A percentile compares a stretch with the other conserved stretches of the same genome.
phyloP scores from a whole-genome alignment of 2,797 vertebrate species.

The Antennarius maculatus region DNA sequence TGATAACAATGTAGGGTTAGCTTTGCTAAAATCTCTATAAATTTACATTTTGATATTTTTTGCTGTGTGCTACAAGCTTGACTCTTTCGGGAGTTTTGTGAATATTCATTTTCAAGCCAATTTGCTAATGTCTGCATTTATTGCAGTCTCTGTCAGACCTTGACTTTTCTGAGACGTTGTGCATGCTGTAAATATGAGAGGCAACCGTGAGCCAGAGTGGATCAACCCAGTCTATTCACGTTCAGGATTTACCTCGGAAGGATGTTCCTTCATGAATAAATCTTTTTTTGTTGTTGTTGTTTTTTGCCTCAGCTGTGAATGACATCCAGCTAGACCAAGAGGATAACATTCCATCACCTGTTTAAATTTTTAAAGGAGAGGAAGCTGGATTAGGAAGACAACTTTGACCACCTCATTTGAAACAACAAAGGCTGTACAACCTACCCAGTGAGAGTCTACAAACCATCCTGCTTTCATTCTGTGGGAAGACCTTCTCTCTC shows the following conservation, averaged over 20 bases:
- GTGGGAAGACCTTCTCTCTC: constrained; percentile 1
- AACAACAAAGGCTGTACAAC: constrained; percentile 10
- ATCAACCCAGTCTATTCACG: constrained; percentile 16
- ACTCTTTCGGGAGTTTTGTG: constrained; percentile 1
- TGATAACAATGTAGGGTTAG: neutral
- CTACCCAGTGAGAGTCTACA: neutral
- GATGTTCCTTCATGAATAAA: constrained; percentile 31
- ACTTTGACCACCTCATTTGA: constrained; percentile 9
- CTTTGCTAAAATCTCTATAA: constrained; percentile 1
- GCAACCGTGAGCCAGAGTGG: constrained; percentile 9
- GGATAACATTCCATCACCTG: neutral
- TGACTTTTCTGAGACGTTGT: neutral
- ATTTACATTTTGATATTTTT: neutral
- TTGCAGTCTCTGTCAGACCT: neutral
- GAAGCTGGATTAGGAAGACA: no score
- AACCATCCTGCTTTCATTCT: constrained; percentile 3
- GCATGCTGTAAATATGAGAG: constrained; percentile 3
- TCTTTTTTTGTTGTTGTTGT: constrained; percentile 7
- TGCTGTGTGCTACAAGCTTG: constrained; percentile 25
- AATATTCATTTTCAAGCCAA: neutral
- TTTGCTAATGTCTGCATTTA: neutral
- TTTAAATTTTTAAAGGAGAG: neutral
- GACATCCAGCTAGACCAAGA: constrained; percentile 4
- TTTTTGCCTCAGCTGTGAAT: constrained; percentile 39
- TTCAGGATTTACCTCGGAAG: constrained; percentile 11